Base-by-base conservation (phyloP, 1,140 invertebrate genomes). In the Drosophila tsacasi region DNA sequence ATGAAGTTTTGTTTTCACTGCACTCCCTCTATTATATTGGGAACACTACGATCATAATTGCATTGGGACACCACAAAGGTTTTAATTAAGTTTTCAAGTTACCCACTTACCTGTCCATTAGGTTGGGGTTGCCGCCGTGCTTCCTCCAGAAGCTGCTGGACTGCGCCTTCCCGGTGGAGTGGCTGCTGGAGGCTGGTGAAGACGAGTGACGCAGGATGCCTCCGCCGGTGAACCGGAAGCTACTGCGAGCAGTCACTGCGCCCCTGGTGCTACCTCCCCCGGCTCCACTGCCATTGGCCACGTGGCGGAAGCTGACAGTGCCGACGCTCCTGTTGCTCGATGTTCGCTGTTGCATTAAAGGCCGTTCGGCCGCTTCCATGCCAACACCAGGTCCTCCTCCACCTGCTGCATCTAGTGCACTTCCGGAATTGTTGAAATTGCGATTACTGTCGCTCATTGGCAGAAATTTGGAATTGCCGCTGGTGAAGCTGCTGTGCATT, bases 41-140 rank as follows among this genome's bases (percentile, higher is more conserved):
- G 40, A 52, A 23, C 27, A 32, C 12, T 42, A 17, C 17, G 12
- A 30, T 46, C 49, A 47, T 42, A 65, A 67, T 76, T 46, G 49
- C 60, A 68, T 59, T 54, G 35, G 37, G 47, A 58, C 54, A 37
- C 42, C 8, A n/a, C 19, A 12, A 4, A 17, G 54, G 19, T 54
- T 27, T 44, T 67, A 87, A 86, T 87, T 73, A 77, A 61, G 49
- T 67, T 73, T 67, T 55, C 54, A 23, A 67, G 46, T 23, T 35
- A 7, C 9, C 1, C 23, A 59, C 81, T 86, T 61, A 92, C 91
- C 91, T 92, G 73, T 92, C 91, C 86, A 92, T 79, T 37, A 92
- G 78, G 75, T 92, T 92, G 25, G 84, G 81, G 75, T 89, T 92
- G 67, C 83, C 91, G 13, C 83, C 81, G 46, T 92, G 91, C n/a